These are phyloP conservation scores for Chloropsis hardwickii DNA, from an alignment of 2,113 vertebrate genomes.

Conservation along the genomic window DNA sequence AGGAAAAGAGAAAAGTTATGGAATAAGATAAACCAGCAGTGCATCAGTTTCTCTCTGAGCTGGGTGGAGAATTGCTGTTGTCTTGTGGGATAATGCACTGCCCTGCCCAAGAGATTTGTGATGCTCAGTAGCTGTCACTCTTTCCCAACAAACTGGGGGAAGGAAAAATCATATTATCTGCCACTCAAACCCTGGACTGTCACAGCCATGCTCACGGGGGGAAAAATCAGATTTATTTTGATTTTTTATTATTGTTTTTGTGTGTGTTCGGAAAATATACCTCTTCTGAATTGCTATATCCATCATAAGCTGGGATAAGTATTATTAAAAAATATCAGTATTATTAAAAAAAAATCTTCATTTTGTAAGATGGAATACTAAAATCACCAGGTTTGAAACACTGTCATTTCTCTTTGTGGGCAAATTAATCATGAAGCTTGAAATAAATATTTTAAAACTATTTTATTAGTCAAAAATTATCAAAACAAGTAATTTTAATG, in stretches of 20 bases:
- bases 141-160: neutral
- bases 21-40: neutral
- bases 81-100: neutral
- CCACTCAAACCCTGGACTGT: neutral
- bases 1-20: neutral
- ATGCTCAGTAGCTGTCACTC: neutral
- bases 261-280: neutral
- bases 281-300: neutral
- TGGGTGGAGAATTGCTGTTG: neutral
- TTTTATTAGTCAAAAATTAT: neutral
- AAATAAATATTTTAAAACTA: neutral
- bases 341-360: neutral
- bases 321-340: neutral
- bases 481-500: neutral
- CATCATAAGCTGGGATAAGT: neutral
- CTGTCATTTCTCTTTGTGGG: neutral
- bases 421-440: neutral
- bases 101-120: neutral
- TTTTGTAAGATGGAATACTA: neutral
- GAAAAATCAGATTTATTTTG: neutral
- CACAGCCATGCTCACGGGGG: accelerated
- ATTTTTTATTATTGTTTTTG: neutral
- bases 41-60: neutral
- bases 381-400: neutral
- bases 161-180: neutral